Evolutionary conservation across 1,140 invertebrate species (phyloP).

Genomic region (Carposina sasakii): DNA sequence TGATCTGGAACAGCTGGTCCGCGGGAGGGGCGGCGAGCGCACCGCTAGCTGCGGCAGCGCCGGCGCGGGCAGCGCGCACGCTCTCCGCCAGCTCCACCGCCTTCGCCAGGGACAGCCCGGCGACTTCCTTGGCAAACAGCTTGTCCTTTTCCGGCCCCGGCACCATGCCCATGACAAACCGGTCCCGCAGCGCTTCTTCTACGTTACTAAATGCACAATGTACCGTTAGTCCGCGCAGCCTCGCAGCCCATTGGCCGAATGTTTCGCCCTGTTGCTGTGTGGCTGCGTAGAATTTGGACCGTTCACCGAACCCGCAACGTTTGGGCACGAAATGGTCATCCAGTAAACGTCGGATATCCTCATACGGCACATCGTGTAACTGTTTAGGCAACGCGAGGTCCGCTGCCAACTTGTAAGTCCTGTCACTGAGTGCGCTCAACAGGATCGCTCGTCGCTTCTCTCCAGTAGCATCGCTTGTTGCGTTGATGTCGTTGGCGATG

Average conservation of each 20-base stretch:
- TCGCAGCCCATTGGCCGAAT: not conserved
- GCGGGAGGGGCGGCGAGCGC: not conserved
- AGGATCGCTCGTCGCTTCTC: slow-evolving; percentile 8
- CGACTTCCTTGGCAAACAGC: not conserved
- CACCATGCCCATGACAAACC: not conserved
- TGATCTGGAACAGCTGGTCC: not conserved
- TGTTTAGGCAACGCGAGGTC: slow-evolving; percentile 3
- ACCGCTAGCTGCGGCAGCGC: not conserved
- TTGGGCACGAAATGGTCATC: slow-evolving; percentile 8
- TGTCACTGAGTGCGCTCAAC: slow-evolving; percentile 8
- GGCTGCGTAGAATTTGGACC: slow-evolving; percentile 4
- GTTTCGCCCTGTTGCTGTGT: not conserved
- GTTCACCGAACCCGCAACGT: slow-evolving; percentile 2
- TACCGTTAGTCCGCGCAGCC: not conserved
- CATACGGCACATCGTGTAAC: not conserved
- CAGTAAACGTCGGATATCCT: not conserved
- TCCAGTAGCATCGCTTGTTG: not conserved
- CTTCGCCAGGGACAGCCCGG: not conserved
- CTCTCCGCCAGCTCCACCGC: slow-evolving; percentile 1
- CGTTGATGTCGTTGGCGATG: slow-evolving; percentile 10
- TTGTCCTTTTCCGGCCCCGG: not conserved
- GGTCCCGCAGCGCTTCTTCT: not conserved
- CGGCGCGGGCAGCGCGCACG: not conserved
- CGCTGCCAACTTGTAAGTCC: slow-evolving; percentile 7
- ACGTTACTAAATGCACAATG: not conserved